Conservation (phyloP, 2,797 vertebrate species). For the Leuciscus waleckii region DNA sequence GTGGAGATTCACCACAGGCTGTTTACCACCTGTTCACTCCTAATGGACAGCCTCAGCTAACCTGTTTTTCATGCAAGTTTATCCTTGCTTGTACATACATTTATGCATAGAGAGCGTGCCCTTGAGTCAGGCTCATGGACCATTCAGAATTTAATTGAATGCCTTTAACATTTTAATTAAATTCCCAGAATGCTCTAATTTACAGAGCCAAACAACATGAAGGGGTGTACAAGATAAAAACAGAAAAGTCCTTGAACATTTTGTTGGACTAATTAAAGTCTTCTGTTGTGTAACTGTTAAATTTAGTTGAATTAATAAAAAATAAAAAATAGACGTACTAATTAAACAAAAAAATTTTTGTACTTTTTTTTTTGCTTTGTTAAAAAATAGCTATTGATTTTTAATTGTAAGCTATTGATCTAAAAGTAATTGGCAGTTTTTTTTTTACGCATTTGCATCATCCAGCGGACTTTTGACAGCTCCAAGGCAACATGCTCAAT, state of each 20-base stretch:
- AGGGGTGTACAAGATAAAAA: background rate
- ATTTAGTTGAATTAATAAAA: background rate
- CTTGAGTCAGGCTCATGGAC: background rate
- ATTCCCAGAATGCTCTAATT: background rate
- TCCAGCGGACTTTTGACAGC: no score
- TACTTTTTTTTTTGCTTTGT: background rate
- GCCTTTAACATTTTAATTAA: background rate
- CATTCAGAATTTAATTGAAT: constrained; percentile 6
- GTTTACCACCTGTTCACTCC: constrained; percentile 35
- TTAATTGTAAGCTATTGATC: background rate
- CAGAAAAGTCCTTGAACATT: background rate
- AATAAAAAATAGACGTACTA: background rate
- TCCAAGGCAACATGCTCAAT: background rate
- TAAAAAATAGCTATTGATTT: background rate
- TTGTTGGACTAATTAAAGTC: background rate
- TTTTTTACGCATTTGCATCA: background rate
- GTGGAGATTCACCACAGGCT: constrained; percentile 34
- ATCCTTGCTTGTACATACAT: background rate
- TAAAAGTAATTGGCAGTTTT: no score
- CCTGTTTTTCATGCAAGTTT: constrained; percentile 4
- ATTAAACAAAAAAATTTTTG: background rate
- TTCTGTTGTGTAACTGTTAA: background rate
- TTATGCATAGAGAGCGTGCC: background rate
- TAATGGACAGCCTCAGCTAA: constrained; percentile 28
- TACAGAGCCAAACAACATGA: background rate